Base-by-base conservation (phyloP, 1,140 invertebrate genomes). In the Hermatobates lingyangjiaoensis region DNA sequence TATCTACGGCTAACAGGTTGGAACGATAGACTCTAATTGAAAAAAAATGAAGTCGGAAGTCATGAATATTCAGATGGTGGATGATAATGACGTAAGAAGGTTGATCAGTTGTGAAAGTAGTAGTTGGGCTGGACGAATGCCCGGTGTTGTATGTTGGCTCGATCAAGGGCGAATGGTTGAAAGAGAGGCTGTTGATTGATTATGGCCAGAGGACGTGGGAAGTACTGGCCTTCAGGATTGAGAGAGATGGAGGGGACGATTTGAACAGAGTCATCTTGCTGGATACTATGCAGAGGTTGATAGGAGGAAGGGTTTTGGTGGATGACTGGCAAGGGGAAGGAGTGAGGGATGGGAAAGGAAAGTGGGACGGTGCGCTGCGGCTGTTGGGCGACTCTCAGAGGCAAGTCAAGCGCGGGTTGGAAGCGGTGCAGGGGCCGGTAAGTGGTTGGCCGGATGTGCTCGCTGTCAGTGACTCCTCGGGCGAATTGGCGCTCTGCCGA, bases 381-480 rank as follows among this genome's bases (percentile, higher is more conserved):
- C 25, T 23, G 46, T 18, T 48, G 42, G 21, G 23, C 4, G 45
- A n/a, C n/a, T 20, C 21, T 21, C 15, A 54, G 28, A 15, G 53
- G 53, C 45, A 24, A 14, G 18, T 30, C 23, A 26, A 44, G 10
- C 30, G 20, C 12, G 12, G 51, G 20, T n/a, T 24, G 27, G 38
- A 45, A 52, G 14, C 30, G 48, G 5, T 53, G 52, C 3, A 49
- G 28, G 3, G 57, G 57, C 18, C 55, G 45, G 54, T 57, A 60
- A 3, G 58, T 60, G 0, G 58, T 60, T 14, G 58, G 57, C 15
- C 55, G 52, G 26, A 60, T 45, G 20, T 50, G 45, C 27, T 51
- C 44, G 25, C 53, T n/a, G 51, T n/a, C n/a, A 5, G 39, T 42
- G 5, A 42, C 14, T 34, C 18, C 39, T 20, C 14, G 39, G 39